Percentiles rank a stretch among this genome's conserved stretches.
Conservation (phyloP, 2,888 invertebrate species). For the Plemyria rubiginata region DNA sequence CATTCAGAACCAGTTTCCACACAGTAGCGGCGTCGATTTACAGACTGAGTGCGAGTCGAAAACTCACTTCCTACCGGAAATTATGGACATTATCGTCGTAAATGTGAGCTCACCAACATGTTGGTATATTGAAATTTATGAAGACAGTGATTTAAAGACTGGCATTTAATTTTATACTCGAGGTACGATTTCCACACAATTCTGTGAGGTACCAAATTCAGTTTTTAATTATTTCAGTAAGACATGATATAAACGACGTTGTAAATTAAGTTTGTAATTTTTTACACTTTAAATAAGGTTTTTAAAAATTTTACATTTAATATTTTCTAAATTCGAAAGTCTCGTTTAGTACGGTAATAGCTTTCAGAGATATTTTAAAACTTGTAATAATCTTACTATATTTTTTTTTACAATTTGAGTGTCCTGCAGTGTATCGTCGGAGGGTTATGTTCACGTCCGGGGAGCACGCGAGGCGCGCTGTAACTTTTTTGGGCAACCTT, state of each 20-base stretch:
- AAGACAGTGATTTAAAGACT: slow-evolving; percentile 18
- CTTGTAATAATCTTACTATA: background rate
- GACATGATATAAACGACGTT: background rate
- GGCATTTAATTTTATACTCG: slow-evolving; percentile 15
- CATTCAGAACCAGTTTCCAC: slow-evolving; percentile 28
- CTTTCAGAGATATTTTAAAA: no score
- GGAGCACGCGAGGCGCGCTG: slow-evolving; percentile 45
- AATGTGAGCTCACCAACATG: slow-evolving; percentile 7
- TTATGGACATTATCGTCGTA: slow-evolving; percentile 22
- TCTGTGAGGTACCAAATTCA: background rate
- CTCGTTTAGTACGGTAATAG: no score
- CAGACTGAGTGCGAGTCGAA: slow-evolving; percentile 10
- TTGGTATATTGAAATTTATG: slow-evolving; percentile 17
- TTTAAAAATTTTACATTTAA: background rate
- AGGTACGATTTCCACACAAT: slow-evolving; percentile 12
- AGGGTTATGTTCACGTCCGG: slow-evolving; percentile 38
- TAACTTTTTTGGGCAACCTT: slow-evolving; percentile 50
- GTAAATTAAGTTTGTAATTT: no score
- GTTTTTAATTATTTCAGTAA: slow-evolving; percentile 10
- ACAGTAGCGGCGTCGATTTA: background rate
- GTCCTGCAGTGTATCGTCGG: slow-evolving; percentile 25
- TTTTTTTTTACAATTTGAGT: background rate
- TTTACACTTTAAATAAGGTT: no score
- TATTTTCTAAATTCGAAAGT: background rate
- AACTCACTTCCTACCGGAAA: slow-evolving; percentile 47